Conservation (phyloP, 2,797 vertebrate species). For the Microctenopoma lineatum region DNA sequence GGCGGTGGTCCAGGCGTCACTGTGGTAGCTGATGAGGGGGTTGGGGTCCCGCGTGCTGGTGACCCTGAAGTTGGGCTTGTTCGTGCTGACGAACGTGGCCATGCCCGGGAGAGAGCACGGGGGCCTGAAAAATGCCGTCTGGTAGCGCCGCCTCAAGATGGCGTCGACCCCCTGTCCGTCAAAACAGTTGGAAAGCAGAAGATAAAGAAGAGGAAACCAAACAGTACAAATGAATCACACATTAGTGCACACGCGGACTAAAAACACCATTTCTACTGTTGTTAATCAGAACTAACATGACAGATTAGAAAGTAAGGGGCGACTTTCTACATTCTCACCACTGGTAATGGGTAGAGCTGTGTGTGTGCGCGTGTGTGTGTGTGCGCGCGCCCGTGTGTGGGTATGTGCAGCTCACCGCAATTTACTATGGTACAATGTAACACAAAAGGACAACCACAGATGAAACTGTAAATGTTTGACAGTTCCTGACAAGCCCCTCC, state of each 20-base stretch:
- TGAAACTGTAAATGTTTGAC: constrained; percentile 72
- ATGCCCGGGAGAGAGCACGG: constrained; percentile 90
- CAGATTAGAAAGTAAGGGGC: background rate
- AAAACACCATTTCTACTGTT: background rate
- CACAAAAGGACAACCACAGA: constrained; percentile 32
- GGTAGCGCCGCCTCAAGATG: constrained; percentile 60
- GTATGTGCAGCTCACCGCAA: background rate
- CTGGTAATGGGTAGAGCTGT: background rate
- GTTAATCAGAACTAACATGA: background rate
- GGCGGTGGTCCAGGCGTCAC: constrained; percentile 82
- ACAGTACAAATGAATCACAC: too few relatives aligned
- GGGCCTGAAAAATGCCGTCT: constrained; percentile 80
- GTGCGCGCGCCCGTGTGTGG: background rate
- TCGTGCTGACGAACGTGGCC: constrained; percentile 90
- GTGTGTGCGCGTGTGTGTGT: background rate
- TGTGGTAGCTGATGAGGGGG: constrained; percentile 88
- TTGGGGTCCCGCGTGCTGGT: constrained; percentile 90
- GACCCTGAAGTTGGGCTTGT: constrained; percentile 91
- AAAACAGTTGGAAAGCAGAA: background rate
- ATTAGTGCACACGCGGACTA: background rate
- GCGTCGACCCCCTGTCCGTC: constrained; percentile 32
- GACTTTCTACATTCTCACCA: background rate
- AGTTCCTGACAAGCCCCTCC: constrained; percentile 66
- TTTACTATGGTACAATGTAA: constrained; percentile 28
- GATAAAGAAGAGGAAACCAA: background rate